A percentile compares a stretch with the other conserved stretches of the same genome.
Conservation (phyloP, 2,888 invertebrate species). For the Alloplasta piceator region DNA sequence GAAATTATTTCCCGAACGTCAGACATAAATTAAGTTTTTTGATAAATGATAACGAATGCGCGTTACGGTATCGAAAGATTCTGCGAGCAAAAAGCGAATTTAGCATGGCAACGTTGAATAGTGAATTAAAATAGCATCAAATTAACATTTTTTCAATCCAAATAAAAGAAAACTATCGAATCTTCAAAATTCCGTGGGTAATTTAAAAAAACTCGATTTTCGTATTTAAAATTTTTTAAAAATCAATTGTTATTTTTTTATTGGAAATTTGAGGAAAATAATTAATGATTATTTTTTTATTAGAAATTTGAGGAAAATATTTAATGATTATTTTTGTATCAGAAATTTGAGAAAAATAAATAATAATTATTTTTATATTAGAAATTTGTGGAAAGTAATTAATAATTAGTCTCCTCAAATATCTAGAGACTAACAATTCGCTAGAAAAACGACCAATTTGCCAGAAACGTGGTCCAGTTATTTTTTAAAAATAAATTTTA, state of each 20-base stretch:
- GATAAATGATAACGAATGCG: conserved; percentile 48
- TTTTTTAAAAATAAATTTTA: too few species aligned
- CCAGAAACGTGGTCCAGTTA: too few species aligned
- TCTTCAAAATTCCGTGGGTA: neutral
- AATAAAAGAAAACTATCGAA: neutral
- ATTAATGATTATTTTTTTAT: too few species aligned
- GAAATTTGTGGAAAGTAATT: too few species aligned
- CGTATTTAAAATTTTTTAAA: neutral
- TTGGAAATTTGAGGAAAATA: too few species aligned
- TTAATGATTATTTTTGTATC: too few species aligned
- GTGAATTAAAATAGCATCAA: too few species aligned
- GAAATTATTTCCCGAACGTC: conserved; percentile 52
- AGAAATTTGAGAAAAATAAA: neutral
- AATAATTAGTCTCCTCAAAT: too few species aligned
- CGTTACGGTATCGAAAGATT: conserved; percentile 39
- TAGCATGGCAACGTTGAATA: neutral
- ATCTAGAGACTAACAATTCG: too few species aligned
- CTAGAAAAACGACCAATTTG: too few species aligned
- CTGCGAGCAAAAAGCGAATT: neutral
- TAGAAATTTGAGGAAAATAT: too few species aligned
- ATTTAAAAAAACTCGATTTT: neutral
- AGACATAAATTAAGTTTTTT: conserved; percentile 63
- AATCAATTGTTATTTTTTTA: neutral
- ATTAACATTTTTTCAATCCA: too few species aligned
- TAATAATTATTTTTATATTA: neutral